phyloP scores from a whole-genome alignment of 1,140 invertebrate species.

The Drosophila athabasca region DNA sequence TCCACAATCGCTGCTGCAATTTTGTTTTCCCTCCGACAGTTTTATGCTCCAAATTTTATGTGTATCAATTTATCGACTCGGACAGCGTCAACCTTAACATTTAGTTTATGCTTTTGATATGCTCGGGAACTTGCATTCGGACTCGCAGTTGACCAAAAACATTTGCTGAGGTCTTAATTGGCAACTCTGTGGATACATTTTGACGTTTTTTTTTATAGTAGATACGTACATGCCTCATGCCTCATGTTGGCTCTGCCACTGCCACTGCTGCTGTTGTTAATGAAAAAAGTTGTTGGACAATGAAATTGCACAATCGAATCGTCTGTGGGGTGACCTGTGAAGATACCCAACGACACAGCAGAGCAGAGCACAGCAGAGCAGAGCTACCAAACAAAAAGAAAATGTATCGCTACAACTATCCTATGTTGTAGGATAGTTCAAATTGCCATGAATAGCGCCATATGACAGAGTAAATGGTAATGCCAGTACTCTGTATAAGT shows the following conservation, averaged over 20 bases:
- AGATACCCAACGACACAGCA: constrained; percentile 18
- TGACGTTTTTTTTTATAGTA: constrained; percentile 37
- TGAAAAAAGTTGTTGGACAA: constrained; percentile 75
- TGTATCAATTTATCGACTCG: constrained; percentile 74
- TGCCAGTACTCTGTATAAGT: constrained; percentile 60
- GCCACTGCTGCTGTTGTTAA: constrained; percentile 57
- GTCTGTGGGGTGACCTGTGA: constrained; percentile 40
- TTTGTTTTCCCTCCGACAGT: constrained; percentile 56
- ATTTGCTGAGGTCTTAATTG: constrained; percentile 72
- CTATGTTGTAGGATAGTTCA: constrained; percentile 4
- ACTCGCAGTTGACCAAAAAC: constrained; percentile 35
- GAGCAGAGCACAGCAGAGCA: neutral
- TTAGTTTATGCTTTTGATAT: constrained; percentile 67
- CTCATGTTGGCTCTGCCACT: constrained; percentile 10
- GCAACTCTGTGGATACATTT: constrained; percentile 58
- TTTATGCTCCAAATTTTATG: constrained; percentile 81
- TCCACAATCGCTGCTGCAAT: constrained; percentile 26
- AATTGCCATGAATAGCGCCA: constrained; percentile 33
- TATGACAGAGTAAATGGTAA: constrained; percentile 53
- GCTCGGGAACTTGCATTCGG: constrained; percentile 22
- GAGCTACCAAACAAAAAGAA: constrained; percentile 13
- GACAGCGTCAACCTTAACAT: constrained; percentile 76
- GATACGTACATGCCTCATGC: constrained; percentile 3
- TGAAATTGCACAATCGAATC: constrained; percentile 67
- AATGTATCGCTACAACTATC: constrained; percentile 44